Conservation (phyloP, 2,888 invertebrate species). For the Hyppa rectilinea region DNA sequence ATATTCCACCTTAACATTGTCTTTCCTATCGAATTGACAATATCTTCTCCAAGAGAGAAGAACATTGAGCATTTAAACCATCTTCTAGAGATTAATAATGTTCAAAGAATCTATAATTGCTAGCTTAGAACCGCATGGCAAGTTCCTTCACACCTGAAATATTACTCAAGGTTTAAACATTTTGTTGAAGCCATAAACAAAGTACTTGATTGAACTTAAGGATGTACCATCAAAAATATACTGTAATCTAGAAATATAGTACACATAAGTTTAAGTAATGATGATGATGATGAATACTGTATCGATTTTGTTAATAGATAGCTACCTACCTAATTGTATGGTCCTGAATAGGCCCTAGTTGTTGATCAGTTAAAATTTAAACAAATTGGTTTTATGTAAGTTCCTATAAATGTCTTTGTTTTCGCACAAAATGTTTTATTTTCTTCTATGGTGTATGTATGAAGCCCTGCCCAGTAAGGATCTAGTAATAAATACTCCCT, state of each 20-base stretch:
- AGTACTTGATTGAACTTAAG: slow-evolving; percentile 39
- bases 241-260: slow-evolving; percentile 57
- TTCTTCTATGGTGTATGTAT: slow-evolving; percentile 56
- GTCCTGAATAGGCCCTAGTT: slow-evolving; percentile 27
- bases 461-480: slow-evolving; percentile 70
- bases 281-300: slow-evolving; percentile 42
- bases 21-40: background rate
- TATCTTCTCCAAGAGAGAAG: background rate
- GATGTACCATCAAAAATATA: slow-evolving; percentile 46
- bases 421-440: slow-evolving; percentile 74
- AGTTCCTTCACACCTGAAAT: background rate
- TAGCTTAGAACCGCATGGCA: background rate
- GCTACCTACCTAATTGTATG: slow-evolving; percentile 19
- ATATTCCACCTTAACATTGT: background rate
- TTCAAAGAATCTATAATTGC: background rate
- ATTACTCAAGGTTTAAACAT: background rate
- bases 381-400: slow-evolving; percentile 45
- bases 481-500: slow-evolving; percentile 71
- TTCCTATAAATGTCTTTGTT: slow-evolving; percentile 62
- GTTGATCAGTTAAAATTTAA: slow-evolving; percentile 35
- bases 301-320: slow-evolving; percentile 44
- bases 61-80: background rate
- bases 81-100: background rate
- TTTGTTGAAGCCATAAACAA: slow-evolving; percentile 2
- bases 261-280: slow-evolving; percentile 50